Evolutionary conservation across 2,888 invertebrate species (phyloP), one percentile per base, ranked within the genome.

Genomic region (Crossocerus cetratus): DNA sequence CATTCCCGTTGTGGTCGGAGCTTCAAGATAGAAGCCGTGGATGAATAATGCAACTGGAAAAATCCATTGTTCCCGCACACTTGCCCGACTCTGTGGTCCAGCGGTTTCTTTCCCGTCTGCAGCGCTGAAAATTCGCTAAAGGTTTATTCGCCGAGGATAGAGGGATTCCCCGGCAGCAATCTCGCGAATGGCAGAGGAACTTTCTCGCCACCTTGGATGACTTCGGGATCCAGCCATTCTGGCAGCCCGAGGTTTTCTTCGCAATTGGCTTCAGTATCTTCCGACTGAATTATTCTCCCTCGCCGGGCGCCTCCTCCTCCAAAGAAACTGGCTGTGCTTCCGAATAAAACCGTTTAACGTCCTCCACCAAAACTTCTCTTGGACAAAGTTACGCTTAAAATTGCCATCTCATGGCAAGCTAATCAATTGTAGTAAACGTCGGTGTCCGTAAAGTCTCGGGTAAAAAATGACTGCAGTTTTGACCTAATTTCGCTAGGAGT

Each of bases 21-120:
- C 22, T 56, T 21, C 65, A 32, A 11, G 63, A 43, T 14, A 32
- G 22, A 44, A 55, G 63, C 55, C 65, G 43, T 18, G 74, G 74
- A 76, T 76, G 76, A 76, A 76, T 76, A 75, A 76, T 72, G 76
- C 76, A 75, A 65, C 60, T 72, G 68, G 75, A 75, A 76, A 76
- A 76, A 76, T 75, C 69, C 65, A 76, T 76, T 72, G 75, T 74
- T 74, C 75, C 65, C 63, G 32, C 8, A 65, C 59, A 64, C 62
- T 62, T 54, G 73, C 32, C 62, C 53, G 65, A 32, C 20, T 32
- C 20, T 13, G 53, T 21, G 61, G 66, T 56, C 75, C 65, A 75
- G 74, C 75, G 32, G 32, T 75, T 74, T 74, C 49, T 71, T 44
- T 71, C 76, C 69, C 68, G 74, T 69, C 67, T 68, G 74, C 76